Percentiles rank a stretch among this genome's conserved stretches.
These are phyloP conservation scores for Dynastes tityus DNA, from an alignment of 2,888 invertebrate genomes.

Conservation along the genomic window DNA sequence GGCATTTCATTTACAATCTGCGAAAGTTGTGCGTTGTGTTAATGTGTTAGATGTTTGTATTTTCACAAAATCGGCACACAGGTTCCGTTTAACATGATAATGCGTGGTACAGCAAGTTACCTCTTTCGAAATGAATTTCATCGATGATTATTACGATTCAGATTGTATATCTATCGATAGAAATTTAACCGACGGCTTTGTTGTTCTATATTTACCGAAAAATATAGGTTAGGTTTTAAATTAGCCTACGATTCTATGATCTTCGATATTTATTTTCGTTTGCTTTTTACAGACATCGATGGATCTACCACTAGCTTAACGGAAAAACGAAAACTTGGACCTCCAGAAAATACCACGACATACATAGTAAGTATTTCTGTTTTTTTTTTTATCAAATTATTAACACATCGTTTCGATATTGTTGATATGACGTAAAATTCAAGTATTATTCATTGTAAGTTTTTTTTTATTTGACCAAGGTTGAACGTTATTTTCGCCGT, in stretches of 20 bases:
- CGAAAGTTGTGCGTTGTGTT: neutral
- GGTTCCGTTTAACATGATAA: neutral
- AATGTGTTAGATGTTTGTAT: slow-evolving; percentile 3
- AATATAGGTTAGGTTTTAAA: slow-evolving; percentile 56
- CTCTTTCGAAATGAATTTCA: slow-evolving; percentile 60
- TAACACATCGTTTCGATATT: no score
- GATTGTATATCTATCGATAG: slow-evolving; percentile 50
- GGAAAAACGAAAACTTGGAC: slow-evolving; percentile 77
- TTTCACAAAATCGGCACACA: neutral
- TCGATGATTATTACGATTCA: slow-evolving; percentile 62
- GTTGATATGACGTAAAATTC: neutral
- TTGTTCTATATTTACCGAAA: slow-evolving; percentile 59
- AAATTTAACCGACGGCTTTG: slow-evolving; percentile 54
- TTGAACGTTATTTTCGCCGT: neutral
- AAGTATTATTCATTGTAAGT: neutral
- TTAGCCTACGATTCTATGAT: neutral
- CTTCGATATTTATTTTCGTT: neutral
- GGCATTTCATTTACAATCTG: neutral
- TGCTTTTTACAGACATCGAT: slow-evolving; percentile 72
- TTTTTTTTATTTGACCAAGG: slow-evolving; percentile 4
- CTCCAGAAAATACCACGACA: slow-evolving; percentile 83
- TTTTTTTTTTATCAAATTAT: neutral
- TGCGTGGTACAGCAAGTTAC: neutral
- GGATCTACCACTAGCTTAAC: slow-evolving; percentile 68
- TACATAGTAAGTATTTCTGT: slow-evolving; percentile 78